These are phyloP conservation scores for Frieseomelitta varia DNA, from an alignment of 1,140 invertebrate species.

Conservation along the genomic window DNA sequence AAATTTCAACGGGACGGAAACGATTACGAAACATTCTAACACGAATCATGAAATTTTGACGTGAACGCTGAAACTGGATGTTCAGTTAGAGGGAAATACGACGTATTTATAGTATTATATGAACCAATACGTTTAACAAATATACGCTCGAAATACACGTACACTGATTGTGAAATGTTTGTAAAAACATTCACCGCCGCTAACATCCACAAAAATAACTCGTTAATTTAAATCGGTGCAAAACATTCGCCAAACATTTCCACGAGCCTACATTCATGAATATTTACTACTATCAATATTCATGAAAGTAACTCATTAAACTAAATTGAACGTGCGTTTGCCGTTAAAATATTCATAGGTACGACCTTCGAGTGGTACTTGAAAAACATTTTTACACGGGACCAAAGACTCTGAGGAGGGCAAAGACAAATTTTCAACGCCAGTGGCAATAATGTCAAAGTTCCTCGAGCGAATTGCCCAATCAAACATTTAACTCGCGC, in stretches of 20 bases:
- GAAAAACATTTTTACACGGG: neutral
- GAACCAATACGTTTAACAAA: too few relatives aligned
- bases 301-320: neutral
- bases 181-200: neutral
- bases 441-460: conserved; percentile 7
- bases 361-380: neutral
- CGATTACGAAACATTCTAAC: neutral
- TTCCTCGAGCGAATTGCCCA: neutral
- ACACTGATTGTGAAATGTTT: neutral
- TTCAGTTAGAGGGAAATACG: too few relatives aligned
- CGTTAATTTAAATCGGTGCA: neutral
- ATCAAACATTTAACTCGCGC: too few relatives aligned
- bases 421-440: neutral
- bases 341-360: neutral
- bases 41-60: neutral
- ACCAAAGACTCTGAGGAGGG: neutral
- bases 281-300: neutral
- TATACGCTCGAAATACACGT: too few relatives aligned
- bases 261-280: neutral
- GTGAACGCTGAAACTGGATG: too few relatives aligned
- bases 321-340: neutral
- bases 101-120: too few relatives aligned
- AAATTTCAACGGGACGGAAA: neutral
- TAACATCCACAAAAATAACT: neutral
- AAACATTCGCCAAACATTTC: too few relatives aligned